phyloP scores from a whole-genome alignment of 1,140 invertebrate species.

The Drosophila sechellia region DNA sequence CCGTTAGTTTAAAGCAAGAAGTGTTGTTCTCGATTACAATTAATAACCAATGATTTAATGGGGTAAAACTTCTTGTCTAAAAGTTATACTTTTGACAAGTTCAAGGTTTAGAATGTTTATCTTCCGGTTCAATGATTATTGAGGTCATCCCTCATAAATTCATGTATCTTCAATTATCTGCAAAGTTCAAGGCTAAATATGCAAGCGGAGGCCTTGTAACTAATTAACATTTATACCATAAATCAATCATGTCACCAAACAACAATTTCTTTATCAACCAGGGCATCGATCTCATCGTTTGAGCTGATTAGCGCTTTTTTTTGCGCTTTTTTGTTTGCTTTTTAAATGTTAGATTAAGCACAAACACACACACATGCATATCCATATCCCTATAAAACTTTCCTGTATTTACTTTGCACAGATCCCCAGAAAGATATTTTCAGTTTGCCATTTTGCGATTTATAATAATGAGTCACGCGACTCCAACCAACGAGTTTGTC shows the following conservation, averaged over 20 bases:
- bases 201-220: conserved; percentile 1
- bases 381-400: conserved; percentile 4
- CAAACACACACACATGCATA: neutral
- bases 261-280: conserved; percentile 9
- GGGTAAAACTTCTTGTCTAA: neutral
- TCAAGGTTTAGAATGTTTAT: neutral
- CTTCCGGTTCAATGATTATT: neutral
- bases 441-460: conserved; percentile 30
- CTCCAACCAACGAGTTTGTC: conserved; percentile 42
- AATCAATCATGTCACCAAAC: conserved; percentile 14
- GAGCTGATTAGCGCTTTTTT: conserved; percentile 13
- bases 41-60: neutral
- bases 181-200: conserved; percentile 22
- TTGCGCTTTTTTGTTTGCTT: conserved; percentile 16
- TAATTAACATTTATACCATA: conserved; percentile 6
- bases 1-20: conserved; percentile 25
- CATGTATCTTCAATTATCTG: neutral
- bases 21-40: neutral
- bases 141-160: neutral
- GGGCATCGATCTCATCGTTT: conserved; percentile 24
- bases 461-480: conserved; percentile 37
- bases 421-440: conserved; percentile 14
- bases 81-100: neutral
- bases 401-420: conserved; percentile 19
- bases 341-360: conserved; percentile 13